Base-by-base conservation (phyloP, 2,113 vertebrate genomes). In the Sylvietta virens region DNA sequence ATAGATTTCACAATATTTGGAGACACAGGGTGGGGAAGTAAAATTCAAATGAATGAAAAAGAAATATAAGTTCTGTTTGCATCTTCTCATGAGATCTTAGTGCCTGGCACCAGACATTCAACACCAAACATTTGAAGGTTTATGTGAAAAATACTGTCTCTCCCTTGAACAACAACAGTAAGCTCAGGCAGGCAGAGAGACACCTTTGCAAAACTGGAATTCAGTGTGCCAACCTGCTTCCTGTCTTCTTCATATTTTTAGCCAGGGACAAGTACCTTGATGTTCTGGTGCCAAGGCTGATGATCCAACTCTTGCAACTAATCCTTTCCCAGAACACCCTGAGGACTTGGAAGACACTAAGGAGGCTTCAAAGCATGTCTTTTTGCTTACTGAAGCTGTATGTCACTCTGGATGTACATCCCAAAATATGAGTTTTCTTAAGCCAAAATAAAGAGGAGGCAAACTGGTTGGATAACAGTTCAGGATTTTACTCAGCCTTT, bases 281-380 rank as follows among this genome's bases (percentile, higher is more conserved):
- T 90, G 58, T 80, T 93, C 54, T 44, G 37, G 8, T 83, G 90
- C 95, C 82, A 92, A 95, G 58, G 42, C 58, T 96, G 57, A 88
- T 93, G 53, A 62, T 80, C 70, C 85, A 86, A 77, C 23, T 66
- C 50, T 83, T 80, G 39, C 30, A 90, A 33, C 18, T 73, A 83
- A 77, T 86, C 71, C 19, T 88, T 82, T 86, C 67, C 54, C 76
- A 83, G 40, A 90, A 85, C 1, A 0, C 19, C 8, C 79, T 66
- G 71, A 88, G 85, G 71, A 80, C 39, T 80, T 92, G 88, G 53
- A 94, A 90, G 79, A 64, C 1, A 0, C 19, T 73, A 17, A 77
- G 44, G 42, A 92, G 28, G 13, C 30, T 80, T 93, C 67, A 92
- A 88, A 94, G 57, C 47, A 23, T 23, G 10, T 54, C 23, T 81